Conservation (phyloP, 2,113 vertebrate species). For the Tenebrosternarchus preto region DNA sequence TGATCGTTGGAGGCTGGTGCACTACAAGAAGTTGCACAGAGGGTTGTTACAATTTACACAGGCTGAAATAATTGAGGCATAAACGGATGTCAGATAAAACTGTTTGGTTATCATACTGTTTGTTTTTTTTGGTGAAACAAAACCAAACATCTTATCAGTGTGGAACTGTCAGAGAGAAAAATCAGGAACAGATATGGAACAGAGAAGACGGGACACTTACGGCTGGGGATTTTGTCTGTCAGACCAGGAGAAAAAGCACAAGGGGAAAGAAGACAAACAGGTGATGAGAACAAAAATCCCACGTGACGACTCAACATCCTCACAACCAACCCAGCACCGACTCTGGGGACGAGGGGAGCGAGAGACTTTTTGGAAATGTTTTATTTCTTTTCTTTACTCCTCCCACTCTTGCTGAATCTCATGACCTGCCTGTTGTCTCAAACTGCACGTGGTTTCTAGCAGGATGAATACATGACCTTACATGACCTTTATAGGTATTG, state of each 20-base stretch:
- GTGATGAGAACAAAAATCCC: not conserved
- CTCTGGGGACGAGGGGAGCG: too few species aligned
- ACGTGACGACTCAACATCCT: too few species aligned
- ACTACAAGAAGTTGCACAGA: slow-evolving; percentile 63
- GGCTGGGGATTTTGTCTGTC: slow-evolving; percentile 64
- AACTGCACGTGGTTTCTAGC: too few species aligned
- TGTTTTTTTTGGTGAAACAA: not conserved
- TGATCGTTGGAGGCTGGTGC: slow-evolving; percentile 78
- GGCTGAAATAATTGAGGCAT: not conserved
- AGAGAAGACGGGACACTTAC: slow-evolving; percentile 63
- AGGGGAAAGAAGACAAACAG: slow-evolving; percentile 5
- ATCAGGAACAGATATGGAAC: not conserved
- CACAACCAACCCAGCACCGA: too few species aligned
- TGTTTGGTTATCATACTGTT: too few species aligned
- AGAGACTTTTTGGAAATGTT: too few species aligned
- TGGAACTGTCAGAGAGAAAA: not conserved
- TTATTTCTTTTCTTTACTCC: too few species aligned
- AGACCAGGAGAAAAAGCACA: slow-evolving; percentile 57
- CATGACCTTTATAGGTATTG: too few species aligned
- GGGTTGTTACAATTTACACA: not conserved
- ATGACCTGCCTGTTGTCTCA: too few species aligned
- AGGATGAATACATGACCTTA: too few species aligned
- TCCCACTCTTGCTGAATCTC: too few species aligned
- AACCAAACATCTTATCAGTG: not conserved
- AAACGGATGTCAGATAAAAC: not conserved